Base-by-base conservation (phyloP, 2,797 vertebrate genomes). In the Semaprochilodus insignis region DNA sequence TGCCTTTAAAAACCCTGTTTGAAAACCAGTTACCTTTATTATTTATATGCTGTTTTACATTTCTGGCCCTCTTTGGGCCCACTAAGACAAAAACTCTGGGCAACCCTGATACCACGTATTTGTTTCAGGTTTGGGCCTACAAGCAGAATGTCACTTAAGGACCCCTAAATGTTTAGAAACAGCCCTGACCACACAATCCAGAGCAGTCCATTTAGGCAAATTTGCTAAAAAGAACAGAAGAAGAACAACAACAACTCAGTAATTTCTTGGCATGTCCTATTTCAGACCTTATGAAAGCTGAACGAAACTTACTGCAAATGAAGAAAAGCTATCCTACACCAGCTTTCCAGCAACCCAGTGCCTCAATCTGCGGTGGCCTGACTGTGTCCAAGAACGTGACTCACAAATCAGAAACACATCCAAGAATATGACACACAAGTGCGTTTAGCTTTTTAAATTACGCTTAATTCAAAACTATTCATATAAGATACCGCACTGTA, bases 361-460 rank as follows among this genome's bases (percentile, higher is more conserved):
- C 51, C 27, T 8, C 27, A 36, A 17, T 36, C 54, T 74, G 52
- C 31, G 27, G 25, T 27, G 3, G 13, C 4, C 52, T 17, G 14
- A 34, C 25, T 40, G 17, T 15, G 55, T 40, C 55, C 31, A 75
- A 40, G 19, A 75, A 75, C 19, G 57, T 74, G 72, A 57, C 72
- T 57, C 72, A 74, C 72, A 40, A n/a, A 59, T 57, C 72, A 59
- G 13, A 31, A 36, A 21, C 11, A 57, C 15, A n/a, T 21, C 31
- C 25, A 59, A 59, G 52, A 74, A 59, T 36, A 74, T 23, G 54
- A 57, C 19, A 19, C 52, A 57, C 19, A 7, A 21, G 27, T 59
- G 3, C 10, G 19, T 31, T 57, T 44, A 60, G 23, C 10, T 14
- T 40, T 59, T 10, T 40, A 21, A 57, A 55, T 54, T 8, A 19